Evolutionary conservation across 92 coral and sea anemone species (phyloP).

Genomic region (Palythoa heliodiscus): DNA sequence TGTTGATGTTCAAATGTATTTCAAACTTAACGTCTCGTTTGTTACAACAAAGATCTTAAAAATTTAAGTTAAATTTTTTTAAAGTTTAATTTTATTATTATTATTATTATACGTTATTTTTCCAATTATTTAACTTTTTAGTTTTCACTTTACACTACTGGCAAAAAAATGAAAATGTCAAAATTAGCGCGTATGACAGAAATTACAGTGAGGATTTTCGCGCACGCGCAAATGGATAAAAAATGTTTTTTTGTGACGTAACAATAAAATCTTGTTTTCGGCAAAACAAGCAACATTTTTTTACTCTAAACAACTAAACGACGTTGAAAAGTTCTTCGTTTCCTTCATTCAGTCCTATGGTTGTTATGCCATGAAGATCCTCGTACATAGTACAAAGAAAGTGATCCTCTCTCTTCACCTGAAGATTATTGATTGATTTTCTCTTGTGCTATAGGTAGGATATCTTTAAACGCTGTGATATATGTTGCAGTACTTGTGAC

Average conservation of each 20-base stretch:
- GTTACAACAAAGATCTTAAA: too few relatives aligned
- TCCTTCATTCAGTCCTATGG: not conserved
- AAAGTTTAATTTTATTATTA: too few relatives aligned
- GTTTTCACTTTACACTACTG: too few relatives aligned
- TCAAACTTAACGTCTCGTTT: too few relatives aligned
- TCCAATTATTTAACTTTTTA: too few relatives aligned
- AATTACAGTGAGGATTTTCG: not conserved
- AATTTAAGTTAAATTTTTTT: too few relatives aligned
- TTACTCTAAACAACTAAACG: not conserved
- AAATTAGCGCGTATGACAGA: too few relatives aligned
- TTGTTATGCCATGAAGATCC: conserved; percentile 33
- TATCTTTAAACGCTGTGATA: not conserved
- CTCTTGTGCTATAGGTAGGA: not conserved
- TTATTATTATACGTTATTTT: too few relatives aligned
- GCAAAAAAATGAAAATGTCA: too few relatives aligned
- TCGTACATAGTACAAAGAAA: conserved; percentile 36
- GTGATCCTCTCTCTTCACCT: conserved; percentile 36
- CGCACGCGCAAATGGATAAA: not conserved
- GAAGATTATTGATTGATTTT: conserved; percentile 34
- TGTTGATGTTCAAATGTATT: too few relatives aligned
- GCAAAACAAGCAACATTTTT: not conserved
- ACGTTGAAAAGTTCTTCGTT: not conserved
- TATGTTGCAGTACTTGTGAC: too few relatives aligned
- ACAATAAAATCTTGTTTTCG: not conserved
- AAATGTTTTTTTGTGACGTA: conserved; percentile 12